Evolutionary conservation across 2,113 vertebrate genomes (phyloP), one percentile per base, ranked within the genome.

Genomic region (Syngnathus typhle): DNA sequence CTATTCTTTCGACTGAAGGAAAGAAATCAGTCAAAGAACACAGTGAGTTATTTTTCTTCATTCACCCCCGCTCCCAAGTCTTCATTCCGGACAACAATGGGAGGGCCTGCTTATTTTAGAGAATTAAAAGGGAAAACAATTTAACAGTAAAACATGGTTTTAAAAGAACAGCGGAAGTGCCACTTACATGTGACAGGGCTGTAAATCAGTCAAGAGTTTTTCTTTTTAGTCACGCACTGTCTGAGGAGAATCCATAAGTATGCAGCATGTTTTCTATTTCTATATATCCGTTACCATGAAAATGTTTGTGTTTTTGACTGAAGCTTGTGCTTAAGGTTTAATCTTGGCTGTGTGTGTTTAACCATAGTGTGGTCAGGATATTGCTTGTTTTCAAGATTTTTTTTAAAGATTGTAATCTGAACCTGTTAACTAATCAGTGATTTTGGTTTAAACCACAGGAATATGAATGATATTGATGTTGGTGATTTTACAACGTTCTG

Each of bases 11-110:
- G 71, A 43, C 37, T 23, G 38, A 41, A 73, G 68, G 73, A 74
- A 82, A 80, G 46, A 58, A 72, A 81, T 79, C 41, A 36, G n/a
- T 76, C 39, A 62, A 61, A 61, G 19, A 60, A 38, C 66, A 65
- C 12, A 32, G 38, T 62, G n/a, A 62, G n/a, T 62, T 62, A 27
- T 62, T 62, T 43, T 44, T 62, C 21, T 62, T 46, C 16, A 19
- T 27, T 62, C 12, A 13, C 18, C 32, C 39, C 13, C 3, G 4
- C 15, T 15, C 12, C 54, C 37, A 51, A 51, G 27, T 19, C 18
- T 32, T 65, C 27, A 52, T 49, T 65, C 47, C 36, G 63, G 47
- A 52, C 32, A 51, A 65, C 47, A 65, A 65, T 65, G 63, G 63
- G 46, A 19, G 63, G 63, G 32, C 16, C 46, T 51, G 18, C 32